Conservation (phyloP, 2,888 invertebrate genomes). For the Eupithecia subfuscata region DNA sequence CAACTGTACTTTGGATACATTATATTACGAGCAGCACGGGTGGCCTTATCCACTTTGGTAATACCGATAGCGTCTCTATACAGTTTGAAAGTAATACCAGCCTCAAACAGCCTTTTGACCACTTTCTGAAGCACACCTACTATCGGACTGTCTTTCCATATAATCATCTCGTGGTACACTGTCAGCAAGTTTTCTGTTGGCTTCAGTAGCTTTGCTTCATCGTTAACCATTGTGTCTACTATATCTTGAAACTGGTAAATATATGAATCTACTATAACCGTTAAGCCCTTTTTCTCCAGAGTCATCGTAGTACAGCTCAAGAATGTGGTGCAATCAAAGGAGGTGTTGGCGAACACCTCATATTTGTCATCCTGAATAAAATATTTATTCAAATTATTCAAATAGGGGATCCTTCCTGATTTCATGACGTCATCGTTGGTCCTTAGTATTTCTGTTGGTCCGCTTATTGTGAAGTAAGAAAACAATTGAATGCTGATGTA, state of each 20-base stretch:
- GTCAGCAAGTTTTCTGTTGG: constrained; percentile 59
- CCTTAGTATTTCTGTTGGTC: constrained; percentile 59
- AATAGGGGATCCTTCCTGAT: constrained; percentile 58
- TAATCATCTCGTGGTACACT: constrained; percentile 68
- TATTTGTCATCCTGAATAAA: constrained; percentile 61
- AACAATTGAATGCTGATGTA: constrained; percentile 68
- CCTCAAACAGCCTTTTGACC: constrained; percentile 61
- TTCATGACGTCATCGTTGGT: constrained; percentile 60
- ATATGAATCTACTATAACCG: constrained; percentile 56
- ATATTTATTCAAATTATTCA: constrained; percentile 55
- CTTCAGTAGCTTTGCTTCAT: constrained; percentile 64
- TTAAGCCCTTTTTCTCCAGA: constrained; percentile 58
- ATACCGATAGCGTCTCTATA: constrained; percentile 65
- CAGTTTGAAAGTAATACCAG: constrained; percentile 66
- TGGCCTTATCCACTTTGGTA: constrained; percentile 56
- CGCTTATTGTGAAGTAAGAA: constrained; percentile 65
- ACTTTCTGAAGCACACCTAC: constrained; percentile 51
- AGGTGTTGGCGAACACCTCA: constrained; percentile 53
- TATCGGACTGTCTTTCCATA: constrained; percentile 57
- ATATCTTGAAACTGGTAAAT: constrained; percentile 57
- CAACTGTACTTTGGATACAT: constrained; percentile 66
- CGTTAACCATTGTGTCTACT: constrained; percentile 56
- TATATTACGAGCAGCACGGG: constrained; percentile 56
- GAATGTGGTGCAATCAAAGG: constrained; percentile 57
- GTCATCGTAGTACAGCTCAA: constrained; percentile 54